phyloP scores from a whole-genome alignment of 1,140 invertebrate species.

The Archivesica marissinica region DNA sequence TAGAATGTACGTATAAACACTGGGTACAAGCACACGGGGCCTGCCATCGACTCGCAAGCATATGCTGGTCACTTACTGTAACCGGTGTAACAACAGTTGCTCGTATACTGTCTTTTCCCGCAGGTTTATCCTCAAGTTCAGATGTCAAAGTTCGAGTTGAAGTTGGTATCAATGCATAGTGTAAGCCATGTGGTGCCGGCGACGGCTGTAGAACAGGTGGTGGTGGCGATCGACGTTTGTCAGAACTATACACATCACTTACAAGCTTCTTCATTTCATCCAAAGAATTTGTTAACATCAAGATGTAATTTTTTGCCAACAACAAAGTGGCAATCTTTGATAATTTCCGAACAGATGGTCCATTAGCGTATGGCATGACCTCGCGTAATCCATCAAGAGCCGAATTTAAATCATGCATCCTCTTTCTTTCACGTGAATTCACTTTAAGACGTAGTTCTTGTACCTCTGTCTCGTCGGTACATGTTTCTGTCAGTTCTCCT shows the following conservation, averaged over 20 bases:
- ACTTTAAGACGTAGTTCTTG: conserved; percentile 81
- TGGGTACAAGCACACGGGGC: conserved; percentile 54
- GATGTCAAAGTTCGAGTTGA: conserved; percentile 1
- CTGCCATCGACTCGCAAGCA: conserved; percentile 54
- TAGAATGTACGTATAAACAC: conserved; percentile 56
- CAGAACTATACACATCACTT: conserved; percentile 75
- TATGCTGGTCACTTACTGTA: conserved; percentile 38
- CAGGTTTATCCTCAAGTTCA: background rate
- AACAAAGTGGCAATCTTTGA: conserved; percentile 99
- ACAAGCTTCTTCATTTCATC: conserved; percentile 84
- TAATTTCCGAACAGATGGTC: conserved; percentile 98
- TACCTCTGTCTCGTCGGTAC: conserved; percentile 75
- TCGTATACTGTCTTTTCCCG: conserved; percentile 1
- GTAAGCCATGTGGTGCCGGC: background rate
- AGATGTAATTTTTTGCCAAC: conserved; percentile 99
- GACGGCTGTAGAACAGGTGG: conserved; percentile 28
- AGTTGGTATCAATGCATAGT: conserved; percentile 18
- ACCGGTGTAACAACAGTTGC: background rate
- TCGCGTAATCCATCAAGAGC: conserved; percentile 83
- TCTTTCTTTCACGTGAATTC: conserved; percentile 82
- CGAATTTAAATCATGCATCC: conserved; percentile 84
- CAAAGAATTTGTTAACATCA: conserved; percentile 92
- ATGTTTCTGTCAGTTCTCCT: conserved; percentile 55
- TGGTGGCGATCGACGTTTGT: conserved; percentile 59
- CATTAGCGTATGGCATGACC: conserved; percentile 90